Base-by-base conservation (phyloP, 2,113 vertebrate genomes). In the Megalops atlanticus region DNA sequence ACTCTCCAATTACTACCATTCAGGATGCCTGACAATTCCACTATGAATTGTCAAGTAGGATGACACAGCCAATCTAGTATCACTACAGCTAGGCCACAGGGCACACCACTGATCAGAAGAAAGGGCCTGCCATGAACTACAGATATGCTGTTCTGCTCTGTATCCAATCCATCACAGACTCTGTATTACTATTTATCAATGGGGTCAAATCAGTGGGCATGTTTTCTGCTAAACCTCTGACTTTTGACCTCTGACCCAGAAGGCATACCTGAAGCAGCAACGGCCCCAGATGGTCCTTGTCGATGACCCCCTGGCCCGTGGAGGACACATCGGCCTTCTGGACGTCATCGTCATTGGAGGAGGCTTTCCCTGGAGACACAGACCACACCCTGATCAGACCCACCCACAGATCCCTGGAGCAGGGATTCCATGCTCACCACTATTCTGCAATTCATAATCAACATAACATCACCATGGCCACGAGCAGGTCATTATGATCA, bases 311-410 rank as follows among this genome's bases (percentile, higher is more conserved):
- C 86, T 98, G 97, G 87, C 98, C 97, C 33, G 97, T 99, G 76
- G 98, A 99, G 83, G 98, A 99, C 33, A 99, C 97, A 79, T 99
- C 98, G 33, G 98, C 96, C 92, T 99, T 99, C 93, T 99, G 98
- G 88, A 99, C 97, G 86, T 99, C 98, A 68, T 99, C 97, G 84
- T 98, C 97, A 80, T 79, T 96, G 88, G 94, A 96, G 86, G 96
- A 92, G 80, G 94, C 87, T 92, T 99, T 99, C 89, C 97, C 98
- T 99, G 85, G 27, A 89, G 45, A 92, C 52, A 79, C 27, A 81
- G 27, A 58, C 12, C 33, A 18, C 1, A 18, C 12, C 38, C n/a
- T 40, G 8, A 47, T 39, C 12, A 4, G 68, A 31, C 27, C 24
- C 47, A 45, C 12, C 27, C 33, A 64, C 7, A 45, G 7, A 14